These are phyloP conservation scores for Trilocha varians DNA, from an alignment of 2,888 invertebrate species.

Conservation along the genomic window DNA sequence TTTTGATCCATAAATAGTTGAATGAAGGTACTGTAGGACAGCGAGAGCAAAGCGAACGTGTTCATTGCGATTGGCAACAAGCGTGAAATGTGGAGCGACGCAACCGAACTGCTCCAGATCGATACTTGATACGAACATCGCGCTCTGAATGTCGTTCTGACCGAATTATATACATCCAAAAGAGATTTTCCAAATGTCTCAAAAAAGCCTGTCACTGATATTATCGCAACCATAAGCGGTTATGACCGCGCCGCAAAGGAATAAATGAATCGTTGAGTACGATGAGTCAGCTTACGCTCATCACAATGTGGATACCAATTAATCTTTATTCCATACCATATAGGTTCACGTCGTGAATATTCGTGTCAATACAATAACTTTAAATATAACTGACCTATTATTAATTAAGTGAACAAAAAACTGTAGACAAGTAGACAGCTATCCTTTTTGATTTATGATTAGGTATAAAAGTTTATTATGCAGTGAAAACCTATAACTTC, in stretches of 20 bases:
- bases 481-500: conserved; percentile 10
- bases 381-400: conserved; percentile 6
- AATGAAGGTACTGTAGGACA: conserved; percentile 18
- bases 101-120: conserved; percentile 58
- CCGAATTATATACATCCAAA: conserved; percentile 42
- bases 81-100: conserved; percentile 61
- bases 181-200: conserved; percentile 16
- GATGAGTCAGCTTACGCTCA: neutral
- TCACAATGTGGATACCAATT: neutral
- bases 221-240: conserved; percentile 10
- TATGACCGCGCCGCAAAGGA: conserved; percentile 7
- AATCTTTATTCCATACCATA: neutral
- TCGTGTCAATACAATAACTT: conserved; percentile 10
- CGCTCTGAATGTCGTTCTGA: conserved; percentile 53
- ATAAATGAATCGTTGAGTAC: conserved; percentile 10
- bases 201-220: conserved; percentile 17
- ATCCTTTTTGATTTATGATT: too few species aligned
- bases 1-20: conserved; percentile 32
- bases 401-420: too few species aligned
- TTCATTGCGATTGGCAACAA: conserved; percentile 44
- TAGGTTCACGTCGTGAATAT: neutral
- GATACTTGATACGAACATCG: conserved; percentile 64
- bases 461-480: neutral
- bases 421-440: too few species aligned
- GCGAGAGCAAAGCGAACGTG: conserved; percentile 30